A percentile compares a stretch with the other conserved stretches of the same genome.
These are phyloP conservation scores for Megaleporinus macrocephalus DNA, from an alignment of 2,113 vertebrate species.

Conservation along the genomic window DNA sequence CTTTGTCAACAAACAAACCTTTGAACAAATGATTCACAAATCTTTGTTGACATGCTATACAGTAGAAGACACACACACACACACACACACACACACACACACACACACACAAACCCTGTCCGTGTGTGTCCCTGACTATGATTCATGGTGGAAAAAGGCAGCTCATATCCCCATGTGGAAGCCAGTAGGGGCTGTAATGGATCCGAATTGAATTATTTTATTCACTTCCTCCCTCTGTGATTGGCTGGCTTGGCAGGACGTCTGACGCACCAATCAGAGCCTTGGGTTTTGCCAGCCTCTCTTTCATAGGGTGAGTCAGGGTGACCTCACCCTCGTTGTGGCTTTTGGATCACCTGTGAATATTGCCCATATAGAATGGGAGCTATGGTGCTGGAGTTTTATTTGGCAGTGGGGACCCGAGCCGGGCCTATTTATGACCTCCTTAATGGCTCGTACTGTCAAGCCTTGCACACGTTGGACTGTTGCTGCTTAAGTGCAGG, in stretches of 20 bases:
- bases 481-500: conserved; percentile 31
- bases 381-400: conserved; percentile 36
- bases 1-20: conserved; percentile 42
- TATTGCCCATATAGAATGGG: conserved; percentile 34
- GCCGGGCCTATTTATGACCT: conserved; percentile 46
- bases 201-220: conserved; percentile 59
- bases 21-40: conserved; percentile 5
- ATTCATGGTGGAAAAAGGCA: conserved; percentile 62
- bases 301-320: conserved; percentile 36
- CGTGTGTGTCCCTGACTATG: conserved; percentile 50
- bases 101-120: conserved; percentile 50
- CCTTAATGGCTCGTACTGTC: conserved; percentile 42
- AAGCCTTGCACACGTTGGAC: conserved; percentile 39
- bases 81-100: conserved; percentile 16
- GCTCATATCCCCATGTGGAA: conserved; percentile 53
- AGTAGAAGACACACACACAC: conserved; percentile 19
- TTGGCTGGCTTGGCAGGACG: conserved; percentile 44
- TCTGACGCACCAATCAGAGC: conserved; percentile 41
- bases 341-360: conserved; percentile 50
- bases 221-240: conserved; percentile 50
- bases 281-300: conserved; percentile 7
- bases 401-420: conserved; percentile 28
- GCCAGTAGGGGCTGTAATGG: conserved; percentile 47
- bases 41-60: conserved; percentile 23
- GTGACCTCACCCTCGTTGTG: conserved; percentile 57